These are phyloP conservation scores for Bombylius major DNA, from an alignment of 2,888 invertebrate species.

Conservation along the genomic window DNA sequence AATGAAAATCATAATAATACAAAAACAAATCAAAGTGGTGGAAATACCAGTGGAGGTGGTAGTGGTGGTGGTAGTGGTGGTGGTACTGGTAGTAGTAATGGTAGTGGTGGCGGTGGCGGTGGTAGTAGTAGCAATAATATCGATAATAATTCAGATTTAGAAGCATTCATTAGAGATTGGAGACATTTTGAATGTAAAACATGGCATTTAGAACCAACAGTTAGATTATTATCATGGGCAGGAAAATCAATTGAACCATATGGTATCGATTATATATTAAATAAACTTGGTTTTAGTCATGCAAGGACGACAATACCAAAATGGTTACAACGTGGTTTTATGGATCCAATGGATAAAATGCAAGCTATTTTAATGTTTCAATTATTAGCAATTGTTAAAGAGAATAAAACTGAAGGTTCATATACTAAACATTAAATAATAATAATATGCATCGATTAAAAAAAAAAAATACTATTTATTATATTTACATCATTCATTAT, in stretches of 20 bases:
- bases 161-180: constrained; percentile 70
- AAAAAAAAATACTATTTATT: too few relatives aligned
- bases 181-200: constrained; percentile 84
- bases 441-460: too few relatives aligned
- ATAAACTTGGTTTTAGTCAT: constrained; percentile 94
- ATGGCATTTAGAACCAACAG: constrained; percentile 94
- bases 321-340: constrained; percentile 96
- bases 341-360: constrained; percentile 93
- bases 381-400: constrained; percentile 50
- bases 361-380: constrained; percentile 65
- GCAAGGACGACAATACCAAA: constrained; percentile 97
- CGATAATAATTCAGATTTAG: constrained; percentile 35
- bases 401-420: constrained; percentile 31
- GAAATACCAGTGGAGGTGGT: too few relatives aligned
- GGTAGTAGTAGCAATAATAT: not conserved
- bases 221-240: constrained; percentile 73
- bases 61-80: not conserved
- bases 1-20: not conserved
- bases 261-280: constrained; percentile 95
- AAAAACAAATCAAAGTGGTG: not conserved
- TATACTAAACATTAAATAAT: too few relatives aligned
- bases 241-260: constrained; percentile 97
- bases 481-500: too few relatives aligned
- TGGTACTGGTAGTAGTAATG: constrained; percentile 7
- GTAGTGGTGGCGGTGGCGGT: not conserved